phyloP scores from a whole-genome alignment of 2,888 invertebrate genomes.

The Rutpela maculata region DNA sequence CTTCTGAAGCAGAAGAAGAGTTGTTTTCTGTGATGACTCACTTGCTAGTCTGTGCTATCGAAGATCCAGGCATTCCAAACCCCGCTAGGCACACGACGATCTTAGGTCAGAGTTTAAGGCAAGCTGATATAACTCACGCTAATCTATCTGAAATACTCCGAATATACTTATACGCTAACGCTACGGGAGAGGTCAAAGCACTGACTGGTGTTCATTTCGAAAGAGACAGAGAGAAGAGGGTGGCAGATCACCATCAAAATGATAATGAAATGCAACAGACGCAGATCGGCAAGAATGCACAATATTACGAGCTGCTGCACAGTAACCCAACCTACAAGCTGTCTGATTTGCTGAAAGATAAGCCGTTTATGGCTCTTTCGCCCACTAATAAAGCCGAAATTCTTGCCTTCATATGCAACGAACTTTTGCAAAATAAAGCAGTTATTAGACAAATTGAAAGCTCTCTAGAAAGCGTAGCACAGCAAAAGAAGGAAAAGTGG shows the following conservation, averaged over 20 bases:
- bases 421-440: constrained; percentile 93
- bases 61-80: constrained; percentile 94
- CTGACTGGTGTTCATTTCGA: constrained; percentile 88
- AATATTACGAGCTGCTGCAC: constrained; percentile 86
- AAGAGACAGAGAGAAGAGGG: constrained; percentile 85
- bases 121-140: constrained; percentile 92
- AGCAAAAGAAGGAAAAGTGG: constrained; percentile 93
- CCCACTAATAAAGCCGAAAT: constrained; percentile 92
- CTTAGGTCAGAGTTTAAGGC: constrained; percentile 91
- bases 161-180: constrained; percentile 93
- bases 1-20: constrained; percentile 89
- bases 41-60: constrained; percentile 92
- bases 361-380: constrained; percentile 90
- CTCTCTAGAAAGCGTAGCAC: constrained; percentile 87
- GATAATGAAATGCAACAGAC: constrained; percentile 81
- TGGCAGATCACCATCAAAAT: constrained; percentile 89
- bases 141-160: constrained; percentile 94
- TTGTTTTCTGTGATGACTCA: constrained; percentile 92
- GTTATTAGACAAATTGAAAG: constrained; percentile 92
- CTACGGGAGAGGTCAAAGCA: constrained; percentile 90
- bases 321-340: constrained; percentile 87
- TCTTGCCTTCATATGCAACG: constrained; percentile 94
- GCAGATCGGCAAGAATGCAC: constrained; percentile 84
- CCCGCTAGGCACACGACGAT: constrained; percentile 92
- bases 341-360: constrained; percentile 86